phyloP scores from a whole-genome alignment of 2,113 vertebrate species.

The Vombatus ursinus region DNA sequence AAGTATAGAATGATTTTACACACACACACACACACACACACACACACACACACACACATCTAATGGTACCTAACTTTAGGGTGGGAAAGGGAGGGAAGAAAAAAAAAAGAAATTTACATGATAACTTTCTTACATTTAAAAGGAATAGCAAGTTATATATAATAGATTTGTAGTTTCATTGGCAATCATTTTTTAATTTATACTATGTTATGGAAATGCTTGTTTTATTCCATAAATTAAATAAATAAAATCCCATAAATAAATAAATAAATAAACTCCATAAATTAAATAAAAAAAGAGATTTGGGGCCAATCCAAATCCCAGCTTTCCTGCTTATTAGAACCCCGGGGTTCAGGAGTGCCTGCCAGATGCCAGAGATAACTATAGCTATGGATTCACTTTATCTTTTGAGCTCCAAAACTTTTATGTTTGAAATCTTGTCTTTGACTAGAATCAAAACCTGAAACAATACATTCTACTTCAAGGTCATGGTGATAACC shows the following conservation, averaged over 20 bases:
- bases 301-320: neutral
- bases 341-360: neutral
- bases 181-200: neutral
- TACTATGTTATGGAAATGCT: neutral
- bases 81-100: neutral
- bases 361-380: no score
- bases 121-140: neutral
- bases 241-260: no score
- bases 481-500: neutral
- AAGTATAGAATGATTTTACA: neutral
- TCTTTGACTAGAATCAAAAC: neutral
- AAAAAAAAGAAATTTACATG: neutral
- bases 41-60: no score
- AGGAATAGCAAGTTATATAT: neutral
- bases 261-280: neutral
- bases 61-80: no score
- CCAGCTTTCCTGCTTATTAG: neutral
- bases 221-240: neutral
- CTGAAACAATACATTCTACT: neutral
- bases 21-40: no score
- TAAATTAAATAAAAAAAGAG: neutral
- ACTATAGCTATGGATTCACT: neutral
- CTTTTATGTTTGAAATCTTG: neutral
- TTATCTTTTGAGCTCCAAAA: neutral
- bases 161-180: neutral